Evolutionary conservation across 2,797 vertebrate genomes (phyloP).

Genomic region (Gambelia wislizenii): DNA sequence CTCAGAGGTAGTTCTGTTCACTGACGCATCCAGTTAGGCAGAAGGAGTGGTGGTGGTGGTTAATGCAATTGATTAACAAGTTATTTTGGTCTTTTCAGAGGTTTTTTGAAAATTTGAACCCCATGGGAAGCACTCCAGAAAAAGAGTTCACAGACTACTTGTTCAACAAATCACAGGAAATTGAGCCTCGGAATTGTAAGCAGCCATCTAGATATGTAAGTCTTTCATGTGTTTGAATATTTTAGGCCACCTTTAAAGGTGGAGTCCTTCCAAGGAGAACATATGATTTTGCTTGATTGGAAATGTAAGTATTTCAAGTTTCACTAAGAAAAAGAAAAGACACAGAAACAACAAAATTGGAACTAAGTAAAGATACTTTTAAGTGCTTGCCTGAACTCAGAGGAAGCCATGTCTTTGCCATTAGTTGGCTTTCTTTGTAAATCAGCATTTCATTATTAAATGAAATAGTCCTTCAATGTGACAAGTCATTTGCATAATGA

Average conservation of each 20-base stretch:
- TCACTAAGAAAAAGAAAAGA: neutral
- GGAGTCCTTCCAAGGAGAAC: neutral
- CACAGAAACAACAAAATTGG: neutral
- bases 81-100: conserved; percentile 79
- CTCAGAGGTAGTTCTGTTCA: neutral
- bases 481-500: conserved; percentile 30
- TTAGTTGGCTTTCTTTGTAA: neutral
- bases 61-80: neutral
- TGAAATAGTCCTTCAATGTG: neutral
- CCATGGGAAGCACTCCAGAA: conserved; percentile 90
- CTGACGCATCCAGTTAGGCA: neutral
- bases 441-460: neutral
- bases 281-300: neutral
- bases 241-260: neutral
- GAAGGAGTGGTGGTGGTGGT: neutral
- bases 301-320: neutral
- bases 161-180: conserved; percentile 95
- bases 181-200: conserved; percentile 95
- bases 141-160: conserved; percentile 97
- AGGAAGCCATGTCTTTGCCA: neutral
- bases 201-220: conserved; percentile 95
- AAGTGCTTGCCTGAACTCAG: neutral
- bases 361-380: neutral
- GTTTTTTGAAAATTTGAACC: conserved; percentile 98
- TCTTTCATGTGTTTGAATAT: conserved; percentile 36